Conservation (phyloP, 1,140 invertebrate species). For the Cataglyphis hispanica region DNA sequence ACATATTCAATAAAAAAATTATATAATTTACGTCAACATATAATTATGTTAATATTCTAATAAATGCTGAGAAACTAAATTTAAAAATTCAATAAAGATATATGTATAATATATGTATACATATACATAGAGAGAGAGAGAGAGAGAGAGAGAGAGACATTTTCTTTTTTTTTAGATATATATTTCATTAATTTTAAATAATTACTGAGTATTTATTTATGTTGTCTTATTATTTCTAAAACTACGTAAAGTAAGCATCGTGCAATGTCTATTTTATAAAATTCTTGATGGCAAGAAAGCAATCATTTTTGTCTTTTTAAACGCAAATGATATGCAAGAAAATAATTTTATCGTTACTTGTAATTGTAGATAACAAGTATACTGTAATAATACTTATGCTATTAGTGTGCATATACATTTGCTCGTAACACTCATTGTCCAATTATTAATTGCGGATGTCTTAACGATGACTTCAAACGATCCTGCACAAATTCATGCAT, state of each 20-base stretch:
- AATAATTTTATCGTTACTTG: neutral
- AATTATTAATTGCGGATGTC: constrained; percentile 52
- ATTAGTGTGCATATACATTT: neutral
- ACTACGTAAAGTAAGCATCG: neutral
- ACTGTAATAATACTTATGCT: neutral
- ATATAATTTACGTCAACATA: neutral
- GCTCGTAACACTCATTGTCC: constrained; percentile 34
- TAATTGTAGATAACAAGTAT: constrained; percentile 17
- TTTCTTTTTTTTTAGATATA: too few relatives aligned
- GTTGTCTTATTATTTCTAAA: neutral
- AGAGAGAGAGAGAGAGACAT: neutral
- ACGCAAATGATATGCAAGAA: neutral
- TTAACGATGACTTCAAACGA: constrained; percentile 46
- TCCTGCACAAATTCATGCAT: constrained; percentile 13
- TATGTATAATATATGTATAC: neutral
- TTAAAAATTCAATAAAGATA: neutral
- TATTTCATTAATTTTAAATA: neutral
- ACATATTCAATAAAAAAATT: neutral
- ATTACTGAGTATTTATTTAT: neutral
- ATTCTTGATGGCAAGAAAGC: neutral
- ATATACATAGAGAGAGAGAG: neutral
- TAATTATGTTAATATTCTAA: neutral
- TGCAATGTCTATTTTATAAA: neutral
- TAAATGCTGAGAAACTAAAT: neutral
- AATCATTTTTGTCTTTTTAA: constrained; percentile 22